Percentiles rank a stretch among this genome's conserved stretches.
phyloP scores from a whole-genome alignment of 2,113 vertebrate species.

The Collichthys lucidus region DNA sequence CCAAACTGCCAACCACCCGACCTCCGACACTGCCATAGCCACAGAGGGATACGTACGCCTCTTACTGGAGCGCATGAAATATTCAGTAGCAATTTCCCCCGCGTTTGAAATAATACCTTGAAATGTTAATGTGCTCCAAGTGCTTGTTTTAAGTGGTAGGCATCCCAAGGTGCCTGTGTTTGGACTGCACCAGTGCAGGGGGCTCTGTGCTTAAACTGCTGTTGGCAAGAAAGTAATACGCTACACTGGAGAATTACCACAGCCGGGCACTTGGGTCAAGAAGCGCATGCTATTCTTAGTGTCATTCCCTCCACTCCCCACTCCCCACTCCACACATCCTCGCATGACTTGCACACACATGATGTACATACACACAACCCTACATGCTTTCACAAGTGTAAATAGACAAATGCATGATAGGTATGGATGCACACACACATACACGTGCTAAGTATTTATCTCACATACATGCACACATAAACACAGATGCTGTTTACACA shows the following conservation, averaged over 20 bases:
- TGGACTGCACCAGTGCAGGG: conserved; percentile 36
- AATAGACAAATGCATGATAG: not conserved
- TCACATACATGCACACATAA: not conserved
- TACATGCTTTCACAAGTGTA: not conserved
- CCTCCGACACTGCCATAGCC: conserved; percentile 32
- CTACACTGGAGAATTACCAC: conserved; percentile 45
- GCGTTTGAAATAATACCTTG: conserved; percentile 79
- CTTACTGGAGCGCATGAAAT: conserved; percentile 69
- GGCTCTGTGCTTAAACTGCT: conserved; percentile 56
- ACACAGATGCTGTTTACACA: not conserved
- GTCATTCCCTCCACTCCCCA: not conserved
- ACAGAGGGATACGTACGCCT: conserved; percentile 53
- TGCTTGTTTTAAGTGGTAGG: conserved; percentile 73
- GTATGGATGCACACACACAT: not conserved
- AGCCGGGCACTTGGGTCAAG: conserved; percentile 45
- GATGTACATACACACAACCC: not conserved
- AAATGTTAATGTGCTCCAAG: conserved; percentile 76
- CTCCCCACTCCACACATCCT: not conserved
- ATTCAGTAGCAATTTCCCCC: conserved; percentile 77
- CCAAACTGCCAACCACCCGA: conserved; percentile 27
- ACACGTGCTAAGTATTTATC: not conserved
- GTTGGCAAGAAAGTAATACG: conserved; percentile 60
- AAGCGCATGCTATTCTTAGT: conserved; percentile 54
- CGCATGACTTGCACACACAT: not conserved
- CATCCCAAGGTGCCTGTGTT: conserved; percentile 65